Evolutionary conservation across 2,113 vertebrate genomes (phyloP), one percentile per base, ranked within the genome.

Genomic region (Chaetorhynchus papuensis): DNA sequence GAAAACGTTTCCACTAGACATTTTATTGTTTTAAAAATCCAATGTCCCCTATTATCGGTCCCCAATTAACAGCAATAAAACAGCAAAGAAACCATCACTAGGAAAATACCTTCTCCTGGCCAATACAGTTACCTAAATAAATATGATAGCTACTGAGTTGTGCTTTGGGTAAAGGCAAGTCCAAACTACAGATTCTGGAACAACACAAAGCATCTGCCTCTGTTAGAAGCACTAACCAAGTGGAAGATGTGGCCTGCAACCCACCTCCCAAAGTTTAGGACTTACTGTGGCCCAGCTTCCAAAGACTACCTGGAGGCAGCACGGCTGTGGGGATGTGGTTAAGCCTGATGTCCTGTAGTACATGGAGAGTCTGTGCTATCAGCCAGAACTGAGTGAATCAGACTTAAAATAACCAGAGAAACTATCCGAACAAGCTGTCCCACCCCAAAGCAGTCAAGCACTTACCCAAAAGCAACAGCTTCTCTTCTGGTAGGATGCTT

Each of bases 231-330:
- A 54, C 18, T 23, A 80, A 61, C 10, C 23, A 81, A 74, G 19
- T 27, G 2, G n/a, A 66, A 83, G 28, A 61, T 14, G 6, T 2
- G 18, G 20, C 5, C 33, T 13, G 50, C 0, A 3, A 61, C 11
- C 31, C 54, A 54, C 8, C 7, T 81, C 8, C 26, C 63, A 52
- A 35, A 77, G 5, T 45, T 80, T 33, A 47, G 11, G 19, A 66
- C 54, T 66, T 42, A 31, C 39, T 47, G 8, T 15, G n/a, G 53
- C 39, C 47, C 66, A 80, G 0, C 39, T 74, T 70, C 47, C 68
- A 74, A 76, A 13, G 50, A 82, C 69, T 24, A 16, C 15, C 66
- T 75, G 33, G 47, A 45, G 18, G 27, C 49, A 75, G 63, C 23
- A 23, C 1, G 26, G 33, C 17, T 77, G 41, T 47, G 52, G 30